phyloP scores from a whole-genome alignment of 35 echinoderm and acorn worm genomes.

The Diadema setosum region DNA sequence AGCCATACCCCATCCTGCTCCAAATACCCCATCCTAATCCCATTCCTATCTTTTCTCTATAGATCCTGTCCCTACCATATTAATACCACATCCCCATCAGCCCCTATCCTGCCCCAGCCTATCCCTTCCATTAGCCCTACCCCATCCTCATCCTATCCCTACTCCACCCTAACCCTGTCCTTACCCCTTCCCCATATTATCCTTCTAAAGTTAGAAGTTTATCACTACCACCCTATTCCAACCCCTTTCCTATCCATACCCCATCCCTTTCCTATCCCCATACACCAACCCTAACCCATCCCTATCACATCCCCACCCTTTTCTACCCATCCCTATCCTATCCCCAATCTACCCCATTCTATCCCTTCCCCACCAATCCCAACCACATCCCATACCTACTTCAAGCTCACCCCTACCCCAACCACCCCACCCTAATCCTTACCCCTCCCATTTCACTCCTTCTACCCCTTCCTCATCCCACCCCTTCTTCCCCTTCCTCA shows the following conservation, averaged over 20 bases:
- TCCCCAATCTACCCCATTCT: background rate
- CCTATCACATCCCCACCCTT: background rate
- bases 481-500: background rate
- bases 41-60: too few species aligned
- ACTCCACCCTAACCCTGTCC: too few species aligned
- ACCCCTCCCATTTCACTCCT: background rate
- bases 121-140: too few species aligned
- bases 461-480: background rate
- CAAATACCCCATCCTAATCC: too few species aligned
- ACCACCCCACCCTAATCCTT: background rate
- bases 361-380: background rate
- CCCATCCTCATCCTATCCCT: too few species aligned
- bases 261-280: background rate
- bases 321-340: background rate
- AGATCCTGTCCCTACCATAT: too few species aligned
- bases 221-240: background rate
- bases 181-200: background rate
- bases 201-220: background rate
- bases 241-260: background rate
- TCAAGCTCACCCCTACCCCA: background rate
- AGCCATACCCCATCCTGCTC: too few species aligned
- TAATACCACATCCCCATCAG: too few species aligned
- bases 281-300: background rate
- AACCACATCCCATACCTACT: background rate
- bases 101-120: too few species aligned